A percentile compares a stretch with the other conserved stretches of the same genome.
Conservation (phyloP, 2,113 vertebrate species). For the Paralichthys olivaceus region DNA sequence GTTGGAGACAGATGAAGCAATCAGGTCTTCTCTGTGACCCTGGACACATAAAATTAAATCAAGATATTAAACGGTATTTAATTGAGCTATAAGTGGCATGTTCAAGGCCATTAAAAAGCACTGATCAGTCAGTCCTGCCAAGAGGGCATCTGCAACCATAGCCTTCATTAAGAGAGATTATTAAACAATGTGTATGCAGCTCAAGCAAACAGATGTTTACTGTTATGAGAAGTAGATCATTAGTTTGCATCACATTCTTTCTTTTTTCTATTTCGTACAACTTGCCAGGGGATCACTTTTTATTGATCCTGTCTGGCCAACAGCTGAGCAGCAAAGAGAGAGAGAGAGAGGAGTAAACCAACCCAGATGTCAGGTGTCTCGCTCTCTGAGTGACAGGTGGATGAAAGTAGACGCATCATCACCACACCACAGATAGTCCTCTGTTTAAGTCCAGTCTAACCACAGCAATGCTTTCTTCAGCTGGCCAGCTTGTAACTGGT, state of each 20-base stretch:
- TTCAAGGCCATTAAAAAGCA: background rate
- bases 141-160: background rate
- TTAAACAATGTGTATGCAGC: background rate
- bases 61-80: too few species aligned
- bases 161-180: background rate
- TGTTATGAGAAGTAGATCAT: too few species aligned
- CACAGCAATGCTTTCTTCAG: conserved; percentile 38
- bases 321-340: conserved; percentile 5
- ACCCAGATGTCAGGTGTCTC: background rate
- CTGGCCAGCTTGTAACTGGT: conserved; percentile 10
- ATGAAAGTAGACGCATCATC: conserved; percentile 32
- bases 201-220: too few species aligned
- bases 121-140: background rate
- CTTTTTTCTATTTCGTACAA: background rate
- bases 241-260: too few species aligned
- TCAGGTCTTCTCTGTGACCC: background rate
- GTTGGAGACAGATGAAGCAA: conserved; percentile 1
- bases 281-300: background rate
- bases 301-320: conserved; percentile 9
- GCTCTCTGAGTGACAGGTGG: conserved; percentile 30
- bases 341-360: background rate
- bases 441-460: conserved; percentile 25
- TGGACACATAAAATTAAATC: background rate
- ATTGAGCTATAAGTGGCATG: too few species aligned
- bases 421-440: background rate